Evolutionary conservation across 1,140 invertebrate genomes (phyloP).

Genomic region (Atopsyche davidsoni): DNA sequence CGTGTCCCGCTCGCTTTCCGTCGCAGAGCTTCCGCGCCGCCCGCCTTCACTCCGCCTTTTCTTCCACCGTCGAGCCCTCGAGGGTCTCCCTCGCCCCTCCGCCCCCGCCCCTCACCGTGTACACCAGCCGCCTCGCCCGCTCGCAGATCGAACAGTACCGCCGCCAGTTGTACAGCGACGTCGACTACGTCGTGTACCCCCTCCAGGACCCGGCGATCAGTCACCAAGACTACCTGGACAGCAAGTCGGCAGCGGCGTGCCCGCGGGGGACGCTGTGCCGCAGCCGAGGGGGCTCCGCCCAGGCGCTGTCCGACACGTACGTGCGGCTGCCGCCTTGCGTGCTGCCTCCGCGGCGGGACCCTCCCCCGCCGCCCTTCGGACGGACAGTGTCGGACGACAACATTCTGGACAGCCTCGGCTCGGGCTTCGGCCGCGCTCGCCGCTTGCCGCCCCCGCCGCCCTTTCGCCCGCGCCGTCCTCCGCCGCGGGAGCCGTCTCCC

Average conservation of each 20-base stretch:
- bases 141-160: conserved; percentile 79
- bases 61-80: conserved; percentile 39
- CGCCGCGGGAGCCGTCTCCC: conserved; percentile 66
- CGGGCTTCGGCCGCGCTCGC: conserved; percentile 44
- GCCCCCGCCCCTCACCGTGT: conserved; percentile 54
- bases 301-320: conserved; percentile 67
- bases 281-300: conserved; percentile 53
- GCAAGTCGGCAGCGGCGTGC: conserved; percentile 62
- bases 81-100: conserved; percentile 52
- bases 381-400: conserved; percentile 72
- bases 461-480: conserved; percentile 38
- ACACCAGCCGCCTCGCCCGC: conserved; percentile 63
- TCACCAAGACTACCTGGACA: conserved; percentile 83
- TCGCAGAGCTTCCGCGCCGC: conserved; percentile 28
- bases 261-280: conserved; percentile 23
- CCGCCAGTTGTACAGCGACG: conserved; percentile 81
- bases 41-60: conserved; percentile 40
- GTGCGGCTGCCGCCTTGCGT: conserved; percentile 57
- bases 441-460: conserved; percentile 66
- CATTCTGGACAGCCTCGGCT: conserved; percentile 53
- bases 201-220: conserved; percentile 81
- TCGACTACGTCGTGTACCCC: conserved; percentile 85
- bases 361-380: conserved; percentile 51
- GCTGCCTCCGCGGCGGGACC: conserved; percentile 47
- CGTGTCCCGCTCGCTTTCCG: conserved; percentile 17